These are phyloP conservation scores for Byasa hedistus DNA, from an alignment of 2,888 invertebrate genomes.

Conservation along the genomic window DNA sequence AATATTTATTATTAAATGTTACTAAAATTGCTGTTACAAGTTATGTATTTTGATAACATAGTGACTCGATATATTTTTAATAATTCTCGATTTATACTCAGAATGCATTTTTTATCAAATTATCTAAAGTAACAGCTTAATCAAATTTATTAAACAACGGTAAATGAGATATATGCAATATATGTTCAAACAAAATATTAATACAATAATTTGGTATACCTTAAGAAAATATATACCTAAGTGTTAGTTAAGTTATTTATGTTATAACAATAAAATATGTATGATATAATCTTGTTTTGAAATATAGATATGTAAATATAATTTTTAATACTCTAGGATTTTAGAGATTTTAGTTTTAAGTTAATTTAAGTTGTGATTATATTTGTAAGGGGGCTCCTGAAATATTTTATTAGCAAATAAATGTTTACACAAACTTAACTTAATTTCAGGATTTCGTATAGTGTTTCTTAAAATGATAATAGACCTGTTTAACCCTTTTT, in stretches of 20 bases:
- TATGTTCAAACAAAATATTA: too few species aligned
- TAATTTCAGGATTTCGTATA: not conserved
- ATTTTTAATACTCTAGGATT: not conserved
- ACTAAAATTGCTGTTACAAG: too few species aligned
- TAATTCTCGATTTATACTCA: too few species aligned
- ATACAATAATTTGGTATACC: not conserved
- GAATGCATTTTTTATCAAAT: too few species aligned
- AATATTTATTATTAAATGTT: too few species aligned
- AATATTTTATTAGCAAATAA: conserved; percentile 1
- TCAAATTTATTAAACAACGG: too few species aligned
- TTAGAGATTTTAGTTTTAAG: not conserved
- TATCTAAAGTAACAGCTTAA: too few species aligned
- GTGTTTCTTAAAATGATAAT: too few species aligned
- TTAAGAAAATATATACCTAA: not conserved
- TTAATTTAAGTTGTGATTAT: not conserved
- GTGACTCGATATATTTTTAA: too few species aligned
- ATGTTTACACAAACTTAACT: not conserved
- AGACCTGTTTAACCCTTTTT: too few species aligned
- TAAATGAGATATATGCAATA: too few species aligned
- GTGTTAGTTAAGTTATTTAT: not conserved
- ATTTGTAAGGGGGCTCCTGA: not conserved
- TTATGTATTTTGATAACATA: too few species aligned
- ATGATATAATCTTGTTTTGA: not conserved
- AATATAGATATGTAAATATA: not conserved
- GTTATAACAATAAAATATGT: not conserved